Conservation (phyloP, 2,797 vertebrate species). For the Distichodus sexfasciatus region DNA sequence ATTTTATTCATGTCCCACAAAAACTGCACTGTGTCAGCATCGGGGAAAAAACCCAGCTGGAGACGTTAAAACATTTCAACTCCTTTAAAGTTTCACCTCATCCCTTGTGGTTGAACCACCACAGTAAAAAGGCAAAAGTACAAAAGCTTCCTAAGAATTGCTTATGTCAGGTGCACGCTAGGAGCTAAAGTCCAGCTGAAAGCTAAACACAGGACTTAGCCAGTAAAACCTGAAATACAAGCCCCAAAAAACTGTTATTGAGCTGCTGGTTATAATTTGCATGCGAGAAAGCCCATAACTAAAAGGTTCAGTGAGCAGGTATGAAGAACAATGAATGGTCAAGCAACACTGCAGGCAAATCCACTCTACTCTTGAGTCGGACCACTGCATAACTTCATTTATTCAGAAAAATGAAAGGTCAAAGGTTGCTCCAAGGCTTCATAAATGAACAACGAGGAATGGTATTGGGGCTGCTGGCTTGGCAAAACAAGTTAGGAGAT, state of each 20-base stretch:
- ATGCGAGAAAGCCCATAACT: not conserved
- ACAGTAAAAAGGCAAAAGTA: not conserved
- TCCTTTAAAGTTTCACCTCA: not conserved
- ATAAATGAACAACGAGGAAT: not conserved
- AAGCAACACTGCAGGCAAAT: not conserved
- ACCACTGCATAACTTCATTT: not conserved
- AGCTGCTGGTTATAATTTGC: not conserved
- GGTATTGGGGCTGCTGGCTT: too few species aligned
- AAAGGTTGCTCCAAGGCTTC: constrained; percentile 11
- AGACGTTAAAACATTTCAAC: not conserved
- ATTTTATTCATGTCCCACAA: not conserved
- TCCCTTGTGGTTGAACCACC: not conserved
- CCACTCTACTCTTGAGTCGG: not conserved
- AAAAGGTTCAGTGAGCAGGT: too few species aligned
- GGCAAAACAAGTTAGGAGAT: too few species aligned
- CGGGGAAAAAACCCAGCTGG: not conserved
- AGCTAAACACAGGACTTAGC: not conserved
- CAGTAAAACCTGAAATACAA: not conserved
- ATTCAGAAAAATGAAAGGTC: constrained; percentile 1
- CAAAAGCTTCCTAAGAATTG: not conserved
- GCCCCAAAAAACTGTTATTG: not conserved
- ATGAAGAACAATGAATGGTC: too few species aligned
- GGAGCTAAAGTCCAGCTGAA: not conserved
- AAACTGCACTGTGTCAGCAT: not conserved
- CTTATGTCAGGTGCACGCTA: not conserved